phyloP scores from a whole-genome alignment of 2,888 invertebrate genomes.

The Agrotis ipsilon region DNA sequence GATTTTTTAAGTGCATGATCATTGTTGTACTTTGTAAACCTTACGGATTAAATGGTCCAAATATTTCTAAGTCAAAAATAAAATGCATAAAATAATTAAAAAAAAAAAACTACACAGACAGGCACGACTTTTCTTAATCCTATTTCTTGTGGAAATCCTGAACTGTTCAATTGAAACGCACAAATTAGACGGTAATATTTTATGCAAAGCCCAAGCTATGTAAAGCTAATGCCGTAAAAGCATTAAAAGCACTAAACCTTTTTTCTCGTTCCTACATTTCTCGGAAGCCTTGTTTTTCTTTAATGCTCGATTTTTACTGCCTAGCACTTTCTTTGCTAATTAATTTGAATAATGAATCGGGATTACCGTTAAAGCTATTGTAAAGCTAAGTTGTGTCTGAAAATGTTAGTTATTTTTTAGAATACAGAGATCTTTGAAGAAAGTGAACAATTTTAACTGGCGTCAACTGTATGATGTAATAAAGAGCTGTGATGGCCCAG shows the following conservation, averaged over 20 bases:
- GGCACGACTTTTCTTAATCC: neutral
- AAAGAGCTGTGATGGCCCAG: too few species aligned
- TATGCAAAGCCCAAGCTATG: slow-evolving; percentile 11
- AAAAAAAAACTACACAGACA: neutral
- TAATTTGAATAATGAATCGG: slow-evolving; percentile 29
- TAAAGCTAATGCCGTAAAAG: slow-evolving; percentile 26
- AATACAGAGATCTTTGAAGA: too few species aligned
- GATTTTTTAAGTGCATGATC: too few species aligned
- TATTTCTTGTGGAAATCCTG: neutral
- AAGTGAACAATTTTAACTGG: too few species aligned
- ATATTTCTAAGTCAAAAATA: too few species aligned
- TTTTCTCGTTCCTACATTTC: slow-evolving; percentile 20
- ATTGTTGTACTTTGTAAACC: too few species aligned
- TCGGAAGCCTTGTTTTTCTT: slow-evolving; percentile 14
- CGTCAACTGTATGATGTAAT: too few species aligned
- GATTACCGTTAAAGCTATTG: slow-evolving; percentile 10
- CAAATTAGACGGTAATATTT: slow-evolving; percentile 18
- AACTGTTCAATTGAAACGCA: slow-evolving; percentile 1
- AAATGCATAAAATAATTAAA: too few species aligned
- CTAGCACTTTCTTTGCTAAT: slow-evolving; percentile 14
- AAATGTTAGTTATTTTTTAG: neutral
- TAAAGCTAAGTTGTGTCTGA: neutral
- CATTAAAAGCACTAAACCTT: slow-evolving; percentile 18
- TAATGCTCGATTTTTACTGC: slow-evolving; percentile 27
- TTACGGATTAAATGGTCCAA: too few species aligned